phyloP scores from a whole-genome alignment of 2,113 vertebrate genomes.

The Pardalotus punctatus region DNA sequence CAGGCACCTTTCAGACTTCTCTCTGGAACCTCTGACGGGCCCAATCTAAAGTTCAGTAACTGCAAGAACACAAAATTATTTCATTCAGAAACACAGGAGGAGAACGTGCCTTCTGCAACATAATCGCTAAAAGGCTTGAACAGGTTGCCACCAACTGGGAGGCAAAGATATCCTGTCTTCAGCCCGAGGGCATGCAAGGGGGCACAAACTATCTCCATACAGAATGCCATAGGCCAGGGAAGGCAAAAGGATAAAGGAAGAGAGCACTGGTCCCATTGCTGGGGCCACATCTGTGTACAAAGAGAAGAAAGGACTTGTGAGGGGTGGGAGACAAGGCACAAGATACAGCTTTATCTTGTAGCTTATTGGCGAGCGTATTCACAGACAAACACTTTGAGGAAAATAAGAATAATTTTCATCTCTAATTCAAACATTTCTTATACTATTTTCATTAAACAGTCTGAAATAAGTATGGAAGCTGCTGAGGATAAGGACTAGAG shows the following conservation, averaged over 20 bases:
- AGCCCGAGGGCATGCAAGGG: background rate
- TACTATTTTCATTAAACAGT: background rate
- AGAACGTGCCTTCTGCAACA: background rate
- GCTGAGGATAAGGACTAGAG: background rate
- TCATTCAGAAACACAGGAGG: background rate
- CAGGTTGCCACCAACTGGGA: background rate
- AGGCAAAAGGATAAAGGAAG: background rate
- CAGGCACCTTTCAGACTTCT: background rate
- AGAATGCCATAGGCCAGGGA: background rate
- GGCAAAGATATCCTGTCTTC: background rate
- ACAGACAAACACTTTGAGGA: background rate
- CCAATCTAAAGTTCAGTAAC: background rate
- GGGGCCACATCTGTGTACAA: background rate
- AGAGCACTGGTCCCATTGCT: background rate
- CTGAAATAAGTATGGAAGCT: background rate
- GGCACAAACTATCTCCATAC: background rate
- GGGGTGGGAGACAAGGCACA: background rate
- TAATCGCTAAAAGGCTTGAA: background rate
- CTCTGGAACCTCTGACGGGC: background rate
- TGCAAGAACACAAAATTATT: background rate
- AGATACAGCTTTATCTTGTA: background rate
- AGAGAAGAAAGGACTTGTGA: background rate
- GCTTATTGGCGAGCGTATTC: background rate
- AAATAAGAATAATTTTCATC: background rate
- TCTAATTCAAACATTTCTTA: background rate